These are phyloP conservation scores for Synodontis membranacea DNA, from an alignment of 2,113 vertebrate species.

Conservation along the genomic window DNA sequence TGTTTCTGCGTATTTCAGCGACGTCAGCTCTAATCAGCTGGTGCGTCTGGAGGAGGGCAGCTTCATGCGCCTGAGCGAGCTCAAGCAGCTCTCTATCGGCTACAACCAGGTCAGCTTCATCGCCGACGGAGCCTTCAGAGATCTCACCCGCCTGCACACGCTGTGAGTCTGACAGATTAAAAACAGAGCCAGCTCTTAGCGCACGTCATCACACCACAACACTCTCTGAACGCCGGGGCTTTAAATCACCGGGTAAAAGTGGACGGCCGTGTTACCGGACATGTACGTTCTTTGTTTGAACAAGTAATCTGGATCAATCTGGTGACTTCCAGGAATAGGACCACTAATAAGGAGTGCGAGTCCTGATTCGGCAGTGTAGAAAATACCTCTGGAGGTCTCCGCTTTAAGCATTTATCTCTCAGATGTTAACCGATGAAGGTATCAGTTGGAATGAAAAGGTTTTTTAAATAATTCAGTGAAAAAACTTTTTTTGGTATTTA, in stretches of 20 bases:
- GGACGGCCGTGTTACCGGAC: neutral
- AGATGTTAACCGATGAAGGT: neutral
- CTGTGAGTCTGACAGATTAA: slow-evolving; percentile 35
- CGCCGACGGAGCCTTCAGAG: slow-evolving; percentile 91
- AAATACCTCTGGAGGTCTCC: neutral
- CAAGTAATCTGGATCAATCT: neutral
- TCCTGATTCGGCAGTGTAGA: neutral
- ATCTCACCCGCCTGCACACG: slow-evolving; percentile 85
- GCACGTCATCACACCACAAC: neutral
- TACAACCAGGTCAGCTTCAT: slow-evolving; percentile 94
- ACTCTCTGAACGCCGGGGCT: neutral
- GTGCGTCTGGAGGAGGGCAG: slow-evolving; percentile 90
- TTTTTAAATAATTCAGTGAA: neutral
- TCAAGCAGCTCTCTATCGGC: slow-evolving; percentile 84
- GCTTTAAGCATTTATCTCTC: neutral
- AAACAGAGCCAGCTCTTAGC: neutral
- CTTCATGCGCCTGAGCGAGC: slow-evolving; percentile 84
- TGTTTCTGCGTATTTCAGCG: slow-evolving; percentile 67
- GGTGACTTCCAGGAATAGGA: neutral
- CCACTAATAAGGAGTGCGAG: no score
- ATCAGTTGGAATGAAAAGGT: neutral
- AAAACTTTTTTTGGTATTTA: neutral
- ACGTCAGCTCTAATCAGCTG: slow-evolving; percentile 89
- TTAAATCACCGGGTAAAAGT: neutral
- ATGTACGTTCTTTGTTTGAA: neutral